A percentile compares a stretch with the other conserved stretches of the same genome.
Evolutionary conservation across 2,888 invertebrate genomes (phyloP).

Genomic region (Cerceris ruficornis): DNA sequence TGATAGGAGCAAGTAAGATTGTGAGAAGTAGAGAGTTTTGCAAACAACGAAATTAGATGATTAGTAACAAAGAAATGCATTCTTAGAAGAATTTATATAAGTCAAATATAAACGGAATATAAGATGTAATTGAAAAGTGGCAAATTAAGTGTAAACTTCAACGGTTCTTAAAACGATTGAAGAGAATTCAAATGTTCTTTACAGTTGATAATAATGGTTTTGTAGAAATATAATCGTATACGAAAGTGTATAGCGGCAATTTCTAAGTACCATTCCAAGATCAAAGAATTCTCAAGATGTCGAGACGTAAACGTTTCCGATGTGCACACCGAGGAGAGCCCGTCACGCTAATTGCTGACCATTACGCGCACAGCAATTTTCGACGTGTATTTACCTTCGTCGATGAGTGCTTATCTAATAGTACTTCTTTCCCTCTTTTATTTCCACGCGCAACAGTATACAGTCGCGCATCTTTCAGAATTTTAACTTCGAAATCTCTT

Average conservation of each 20-base stretch:
- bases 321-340: slow-evolving; percentile 54
- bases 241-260: slow-evolving; percentile 19
- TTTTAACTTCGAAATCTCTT: slow-evolving; percentile 43
- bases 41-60: no score
- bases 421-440: slow-evolving; percentile 30
- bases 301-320: slow-evolving; percentile 62
- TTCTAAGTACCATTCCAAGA: slow-evolving; percentile 49
- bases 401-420: slow-evolving; percentile 34
- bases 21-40: no score
- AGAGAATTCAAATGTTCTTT: not conserved
- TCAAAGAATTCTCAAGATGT: slow-evolving; percentile 66
- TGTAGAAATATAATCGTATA: slow-evolving; percentile 23
- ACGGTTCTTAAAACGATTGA: no score
- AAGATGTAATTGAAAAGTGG: no score
- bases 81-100: no score
- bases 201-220: slow-evolving; percentile 23
- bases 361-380: slow-evolving; percentile 69
- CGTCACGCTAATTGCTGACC: slow-evolving; percentile 73
- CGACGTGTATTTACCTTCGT: slow-evolving; percentile 63
- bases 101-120: no score
- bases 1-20: no score
- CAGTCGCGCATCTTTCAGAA: slow-evolving; percentile 49
- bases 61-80: no score
- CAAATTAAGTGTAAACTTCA: no score
- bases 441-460: slow-evolving; percentile 39